Conservation (phyloP, 2,888 invertebrate species). For the Eubasilissa splendida region DNA sequence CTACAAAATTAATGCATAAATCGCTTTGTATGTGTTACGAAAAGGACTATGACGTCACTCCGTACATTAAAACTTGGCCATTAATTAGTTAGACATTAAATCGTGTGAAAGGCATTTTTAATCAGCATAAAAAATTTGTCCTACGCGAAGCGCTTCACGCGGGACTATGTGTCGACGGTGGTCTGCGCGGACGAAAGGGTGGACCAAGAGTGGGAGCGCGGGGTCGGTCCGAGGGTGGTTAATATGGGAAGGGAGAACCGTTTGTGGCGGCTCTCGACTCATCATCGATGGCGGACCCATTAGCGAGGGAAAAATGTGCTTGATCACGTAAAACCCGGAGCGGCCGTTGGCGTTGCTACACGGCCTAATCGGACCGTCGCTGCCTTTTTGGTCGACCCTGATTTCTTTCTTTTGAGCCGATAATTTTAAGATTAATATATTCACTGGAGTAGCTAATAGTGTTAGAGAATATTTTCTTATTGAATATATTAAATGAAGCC, state of each 20-base stretch:
- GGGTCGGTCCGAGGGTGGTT: neutral
- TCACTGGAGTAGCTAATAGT: too few species aligned
- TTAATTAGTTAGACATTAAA: slow-evolving; percentile 20
- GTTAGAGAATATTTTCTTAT: too few species aligned
- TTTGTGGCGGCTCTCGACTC: slow-evolving; percentile 32
- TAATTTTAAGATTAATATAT: too few species aligned
- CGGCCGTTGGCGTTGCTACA: neutral
- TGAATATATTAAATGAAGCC: too few species aligned
- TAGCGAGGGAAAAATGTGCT: slow-evolving; percentile 55
- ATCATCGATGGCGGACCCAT: slow-evolving; percentile 47
- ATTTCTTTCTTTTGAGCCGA: too few species aligned
- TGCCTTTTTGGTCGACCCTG: too few species aligned
- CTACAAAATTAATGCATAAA: too few species aligned
- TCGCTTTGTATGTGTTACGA: neutral
- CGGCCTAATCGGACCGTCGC: too few species aligned
- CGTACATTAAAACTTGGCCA: neutral
- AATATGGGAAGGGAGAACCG: neutral
- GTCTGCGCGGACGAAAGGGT: neutral
- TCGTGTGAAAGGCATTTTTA: slow-evolving; percentile 8
- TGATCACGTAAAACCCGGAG: slow-evolving; percentile 54
- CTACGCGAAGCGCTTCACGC: neutral
- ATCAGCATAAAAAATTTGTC: slow-evolving; percentile 8
- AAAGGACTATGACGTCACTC: neutral
- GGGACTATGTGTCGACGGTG: neutral
- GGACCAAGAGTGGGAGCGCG: neutral